Evolutionary conservation across 1,140 invertebrate species (phyloP).

Genomic region (Ladona fulva): DNA sequence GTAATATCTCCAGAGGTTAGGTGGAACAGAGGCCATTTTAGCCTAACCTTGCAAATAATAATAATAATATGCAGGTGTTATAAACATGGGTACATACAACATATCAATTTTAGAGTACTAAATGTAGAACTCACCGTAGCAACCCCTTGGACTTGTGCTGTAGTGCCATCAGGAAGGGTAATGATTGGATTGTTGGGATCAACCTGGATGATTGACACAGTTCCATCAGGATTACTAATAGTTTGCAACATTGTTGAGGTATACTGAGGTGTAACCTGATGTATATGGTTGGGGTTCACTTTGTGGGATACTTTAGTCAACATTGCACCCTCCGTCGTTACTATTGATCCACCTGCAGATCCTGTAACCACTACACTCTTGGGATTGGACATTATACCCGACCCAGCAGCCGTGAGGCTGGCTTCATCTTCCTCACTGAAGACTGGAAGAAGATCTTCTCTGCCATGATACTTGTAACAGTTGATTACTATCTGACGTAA

Average conservation of each 20-base stretch:
- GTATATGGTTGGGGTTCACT: background rate
- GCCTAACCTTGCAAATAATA: too few relatives aligned
- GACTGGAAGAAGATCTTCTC: constrained; percentile 89
- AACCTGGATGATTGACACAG: constrained; percentile 91
- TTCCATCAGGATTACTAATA: constrained; percentile 92
- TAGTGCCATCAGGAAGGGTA: constrained; percentile 89
- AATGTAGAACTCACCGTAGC: constrained; percentile 54
- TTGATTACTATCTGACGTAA: constrained; percentile 94
- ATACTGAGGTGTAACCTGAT: constrained; percentile 60
- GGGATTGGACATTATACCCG: background rate
- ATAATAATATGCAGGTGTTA: too few relatives aligned
- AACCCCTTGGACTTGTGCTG: constrained; percentile 85
- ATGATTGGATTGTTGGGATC: constrained; percentile 92
- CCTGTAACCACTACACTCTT: background rate
- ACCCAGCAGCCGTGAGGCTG: constrained; percentile 34
- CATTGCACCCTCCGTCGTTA: background rate
- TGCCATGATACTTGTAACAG: constrained; percentile 95
- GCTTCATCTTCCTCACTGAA: constrained; percentile 83
- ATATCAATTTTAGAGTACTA: too few relatives aligned
- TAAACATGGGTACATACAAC: too few relatives aligned
- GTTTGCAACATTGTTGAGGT: constrained; percentile 88
- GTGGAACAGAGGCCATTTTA: too few relatives aligned
- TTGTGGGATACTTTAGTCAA: background rate
- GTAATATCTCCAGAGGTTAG: too few relatives aligned
- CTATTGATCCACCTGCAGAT: background rate